These are phyloP conservation scores for Sinocyclocheilus maitianheensis DNA, from an alignment of 2,113 vertebrate species.

Conservation along the genomic window DNA sequence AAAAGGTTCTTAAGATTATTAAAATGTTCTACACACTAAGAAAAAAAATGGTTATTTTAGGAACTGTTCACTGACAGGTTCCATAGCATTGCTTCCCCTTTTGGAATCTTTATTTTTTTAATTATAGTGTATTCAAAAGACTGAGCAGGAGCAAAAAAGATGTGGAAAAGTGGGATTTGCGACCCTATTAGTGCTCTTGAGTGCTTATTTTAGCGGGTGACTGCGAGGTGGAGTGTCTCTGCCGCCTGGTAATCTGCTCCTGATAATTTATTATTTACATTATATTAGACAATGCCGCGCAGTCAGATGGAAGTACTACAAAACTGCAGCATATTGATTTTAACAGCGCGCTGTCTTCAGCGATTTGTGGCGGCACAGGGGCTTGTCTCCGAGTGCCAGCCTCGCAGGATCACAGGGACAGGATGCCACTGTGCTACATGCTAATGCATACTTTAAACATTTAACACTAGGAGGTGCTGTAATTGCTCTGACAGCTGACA, in stretches of 20 bases:
- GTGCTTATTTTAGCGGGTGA: conserved; percentile 60
- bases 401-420: conserved; percentile 58
- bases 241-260: conserved; percentile 56
- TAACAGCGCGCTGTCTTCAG: conserved; percentile 54
- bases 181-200: conserved; percentile 4
- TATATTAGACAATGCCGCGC: conserved; percentile 69
- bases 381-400: conserved; percentile 55
- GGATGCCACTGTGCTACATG: conserved; percentile 56
- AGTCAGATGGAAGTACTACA: conserved; percentile 68
- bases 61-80: neutral
- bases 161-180: neutral
- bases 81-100: no score
- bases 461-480: conserved; percentile 65
- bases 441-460: conserved; percentile 67
- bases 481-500: conserved; percentile 77
- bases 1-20: neutral
- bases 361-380: conserved; percentile 47
- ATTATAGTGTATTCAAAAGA: conserved; percentile 5
- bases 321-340: conserved; percentile 74
- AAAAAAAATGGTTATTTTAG: neutral
- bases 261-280: conserved; percentile 77
- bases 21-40: no score
- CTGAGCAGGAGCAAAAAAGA: conserved; percentile 33
- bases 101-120: neutral
- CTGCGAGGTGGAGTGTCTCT: conserved; percentile 40